These are phyloP conservation scores for Scaptodrosophila latifasciaeformis DNA, from an alignment of 2,888 invertebrate genomes.

Conservation along the genomic window DNA sequence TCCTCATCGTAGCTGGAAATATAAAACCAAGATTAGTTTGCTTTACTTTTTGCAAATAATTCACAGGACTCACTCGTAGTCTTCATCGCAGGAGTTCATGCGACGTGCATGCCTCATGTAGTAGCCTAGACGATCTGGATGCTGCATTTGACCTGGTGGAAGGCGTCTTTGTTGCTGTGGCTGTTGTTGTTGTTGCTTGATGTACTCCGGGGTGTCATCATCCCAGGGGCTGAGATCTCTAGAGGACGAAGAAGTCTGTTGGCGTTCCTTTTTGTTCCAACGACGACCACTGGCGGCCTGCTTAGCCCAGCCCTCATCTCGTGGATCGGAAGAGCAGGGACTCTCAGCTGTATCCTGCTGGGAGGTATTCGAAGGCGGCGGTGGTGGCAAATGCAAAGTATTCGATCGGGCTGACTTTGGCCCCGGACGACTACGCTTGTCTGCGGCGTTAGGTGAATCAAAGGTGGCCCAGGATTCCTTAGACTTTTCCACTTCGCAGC, in stretches of 20 bases:
- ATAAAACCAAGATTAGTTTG: background rate
- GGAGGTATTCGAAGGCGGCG: conserved; percentile 69
- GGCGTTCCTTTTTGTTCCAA: conserved; percentile 77
- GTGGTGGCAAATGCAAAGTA: conserved; percentile 57
- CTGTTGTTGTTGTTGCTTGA: conserved; percentile 73
- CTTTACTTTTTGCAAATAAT: conserved; percentile 1
- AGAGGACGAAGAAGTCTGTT: conserved; percentile 84
- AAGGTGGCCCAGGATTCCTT: conserved; percentile 80
- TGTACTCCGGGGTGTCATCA: conserved; percentile 80
- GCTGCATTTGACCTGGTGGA: conserved; percentile 32
- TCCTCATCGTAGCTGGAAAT: conserved; percentile 73
- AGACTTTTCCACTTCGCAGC: conserved; percentile 29
- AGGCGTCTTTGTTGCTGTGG: conserved; percentile 40
- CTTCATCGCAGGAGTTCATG: conserved; percentile 82
- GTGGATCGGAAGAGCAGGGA: conserved; percentile 87
- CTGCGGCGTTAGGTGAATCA: conserved; percentile 74
- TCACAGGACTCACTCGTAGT: conserved; percentile 79
- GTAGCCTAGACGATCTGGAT: conserved; percentile 71
- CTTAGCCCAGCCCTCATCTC: conserved; percentile 79
- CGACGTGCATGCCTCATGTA: conserved; percentile 77
- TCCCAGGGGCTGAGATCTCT: conserved; percentile 89
- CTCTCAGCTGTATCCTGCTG: conserved; percentile 78
- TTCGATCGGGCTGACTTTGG: conserved; percentile 27
- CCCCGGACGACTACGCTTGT: conserved; percentile 25
- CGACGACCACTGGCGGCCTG: conserved; percentile 65